Conservation (phyloP, 2,797 vertebrate species). For the Labeo calbasu region DNA sequence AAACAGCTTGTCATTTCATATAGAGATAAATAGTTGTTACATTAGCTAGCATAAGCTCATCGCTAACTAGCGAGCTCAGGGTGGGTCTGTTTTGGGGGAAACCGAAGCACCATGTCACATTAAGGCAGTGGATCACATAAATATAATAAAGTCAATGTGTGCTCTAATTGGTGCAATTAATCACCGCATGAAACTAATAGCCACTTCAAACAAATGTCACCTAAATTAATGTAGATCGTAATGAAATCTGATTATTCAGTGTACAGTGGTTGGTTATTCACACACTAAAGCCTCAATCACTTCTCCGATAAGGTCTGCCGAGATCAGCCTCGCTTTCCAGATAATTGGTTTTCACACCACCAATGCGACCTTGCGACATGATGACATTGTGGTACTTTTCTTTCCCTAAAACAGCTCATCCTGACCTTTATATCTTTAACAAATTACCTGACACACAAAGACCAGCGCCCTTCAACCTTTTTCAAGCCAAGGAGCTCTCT, state of each 20-base stretch:
- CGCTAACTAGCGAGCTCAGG: slow-evolving; percentile 28
- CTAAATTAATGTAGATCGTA: slow-evolving; percentile 35
- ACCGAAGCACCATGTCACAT: slow-evolving; percentile 31
- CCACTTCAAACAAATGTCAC: slow-evolving; percentile 31
- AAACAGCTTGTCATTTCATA: slow-evolving; percentile 47
- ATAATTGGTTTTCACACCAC: slow-evolving; percentile 41
- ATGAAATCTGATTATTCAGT: slow-evolving; percentile 41
- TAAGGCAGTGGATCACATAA: slow-evolving; percentile 22
- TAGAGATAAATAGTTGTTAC: slow-evolving; percentile 26
- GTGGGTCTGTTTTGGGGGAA: slow-evolving; percentile 12
- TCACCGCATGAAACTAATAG: slow-evolving; percentile 29
- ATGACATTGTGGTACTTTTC: slow-evolving; percentile 25
- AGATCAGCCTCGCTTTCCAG: slow-evolving; percentile 31
- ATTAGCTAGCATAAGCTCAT: slow-evolving; percentile 14
- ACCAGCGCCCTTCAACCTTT: slow-evolving; percentile 19
- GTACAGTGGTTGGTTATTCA: slow-evolving; percentile 20
- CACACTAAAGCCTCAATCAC: slow-evolving; percentile 27
- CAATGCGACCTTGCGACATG: slow-evolving; percentile 14
- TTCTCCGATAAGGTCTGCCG: slow-evolving; percentile 12
- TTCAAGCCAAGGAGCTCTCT: neutral
- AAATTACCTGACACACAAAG: slow-evolving; percentile 32
- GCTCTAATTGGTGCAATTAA: slow-evolving; percentile 42
- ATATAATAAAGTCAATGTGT: slow-evolving; percentile 37
- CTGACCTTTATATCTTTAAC: slow-evolving; percentile 30
- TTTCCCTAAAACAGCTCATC: slow-evolving; percentile 29